phyloP scores from a whole-genome alignment of 2,888 invertebrate genomes.

The Myopa testacea region DNA sequence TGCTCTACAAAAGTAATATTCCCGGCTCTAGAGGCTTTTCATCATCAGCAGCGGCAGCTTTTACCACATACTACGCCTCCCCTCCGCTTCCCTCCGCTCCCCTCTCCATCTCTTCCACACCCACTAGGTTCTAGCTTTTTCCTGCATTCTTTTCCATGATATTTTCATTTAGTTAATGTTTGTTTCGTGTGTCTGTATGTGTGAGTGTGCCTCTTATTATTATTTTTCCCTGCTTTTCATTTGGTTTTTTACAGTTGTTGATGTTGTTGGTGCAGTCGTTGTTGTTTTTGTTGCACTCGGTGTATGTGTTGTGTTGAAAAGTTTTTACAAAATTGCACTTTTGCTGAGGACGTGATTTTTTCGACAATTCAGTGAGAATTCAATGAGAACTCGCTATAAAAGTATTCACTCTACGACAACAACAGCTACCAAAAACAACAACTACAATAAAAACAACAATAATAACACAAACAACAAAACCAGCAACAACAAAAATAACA shows the following conservation, averaged over 20 bases:
- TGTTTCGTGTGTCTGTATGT: not conserved
- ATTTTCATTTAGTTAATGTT: constrained; percentile 27
- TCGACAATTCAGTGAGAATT: not conserved
- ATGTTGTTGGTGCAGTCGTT: not conserved
- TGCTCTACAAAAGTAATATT: constrained; percentile 31
- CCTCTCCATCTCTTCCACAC: not conserved
- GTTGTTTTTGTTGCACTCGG: not conserved
- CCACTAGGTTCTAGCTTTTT: not conserved
- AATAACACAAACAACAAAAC: not conserved
- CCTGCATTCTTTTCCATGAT: not conserved
- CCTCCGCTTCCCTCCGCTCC: not conserved
- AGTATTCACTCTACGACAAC: not conserved
- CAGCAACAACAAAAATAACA: not conserved
- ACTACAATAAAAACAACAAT: constrained; percentile 1
- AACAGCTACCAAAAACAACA: not conserved
- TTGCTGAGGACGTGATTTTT: constrained; percentile 22
- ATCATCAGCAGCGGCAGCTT: not conserved
- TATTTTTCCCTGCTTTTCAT: not conserved
- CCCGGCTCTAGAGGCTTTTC: constrained; percentile 20
- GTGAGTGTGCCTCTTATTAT: not conserved
- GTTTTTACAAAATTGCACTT: constrained; percentile 1
- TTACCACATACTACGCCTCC: not conserved
- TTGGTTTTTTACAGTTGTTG: not conserved
- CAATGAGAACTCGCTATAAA: not conserved
- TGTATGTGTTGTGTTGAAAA: not conserved